Conservation (phyloP, 1,140 invertebrate genomes). For the Mya arenaria region DNA sequence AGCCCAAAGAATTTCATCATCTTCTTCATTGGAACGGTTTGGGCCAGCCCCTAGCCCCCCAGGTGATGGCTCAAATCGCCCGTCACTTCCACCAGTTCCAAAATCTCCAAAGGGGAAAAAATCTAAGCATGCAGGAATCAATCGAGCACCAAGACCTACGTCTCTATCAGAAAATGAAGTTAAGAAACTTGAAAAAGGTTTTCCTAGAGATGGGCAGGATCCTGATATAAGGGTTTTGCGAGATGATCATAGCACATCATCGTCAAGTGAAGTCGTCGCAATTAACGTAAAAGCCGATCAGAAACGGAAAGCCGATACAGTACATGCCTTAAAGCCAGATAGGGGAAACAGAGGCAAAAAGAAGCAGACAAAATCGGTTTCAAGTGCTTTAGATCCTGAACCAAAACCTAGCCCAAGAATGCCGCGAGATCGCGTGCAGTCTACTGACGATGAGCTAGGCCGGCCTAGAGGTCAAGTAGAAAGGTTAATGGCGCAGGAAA, state of each 20-base stretch:
- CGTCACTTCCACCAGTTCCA: conserved; percentile 57
- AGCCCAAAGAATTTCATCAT: conserved; percentile 58
- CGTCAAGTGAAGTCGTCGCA: conserved; percentile 55
- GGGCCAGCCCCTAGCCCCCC: conserved; percentile 38
- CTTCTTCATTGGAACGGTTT: conserved; percentile 37
- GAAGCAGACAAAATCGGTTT: conserved; percentile 44
- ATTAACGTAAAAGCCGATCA: conserved; percentile 15
- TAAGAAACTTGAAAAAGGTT: conserved; percentile 40
- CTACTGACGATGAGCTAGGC: neutral
- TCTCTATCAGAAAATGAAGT: conserved; percentile 64
- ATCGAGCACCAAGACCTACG: conserved; percentile 42
- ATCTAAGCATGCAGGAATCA: conserved; percentile 58
- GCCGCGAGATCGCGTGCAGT: neutral
- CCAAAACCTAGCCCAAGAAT: neutral
- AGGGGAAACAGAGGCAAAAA: conserved; percentile 41
- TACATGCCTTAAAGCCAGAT: conserved; percentile 61
- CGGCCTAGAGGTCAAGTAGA: conserved; percentile 8
- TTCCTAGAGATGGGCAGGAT: conserved; percentile 8
- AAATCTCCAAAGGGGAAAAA: conserved; percentile 35
- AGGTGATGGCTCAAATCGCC: conserved; percentile 16
- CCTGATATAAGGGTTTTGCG: conserved; percentile 19
- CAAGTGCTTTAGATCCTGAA: conserved; percentile 42
- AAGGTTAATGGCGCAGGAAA: conserved; percentile 14
- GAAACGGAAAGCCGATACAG: conserved; percentile 52
- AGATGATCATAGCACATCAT: conserved; percentile 24